phyloP scores from a whole-genome alignment of 2,113 vertebrate genomes.

The Ceratotherium simum region DNA sequence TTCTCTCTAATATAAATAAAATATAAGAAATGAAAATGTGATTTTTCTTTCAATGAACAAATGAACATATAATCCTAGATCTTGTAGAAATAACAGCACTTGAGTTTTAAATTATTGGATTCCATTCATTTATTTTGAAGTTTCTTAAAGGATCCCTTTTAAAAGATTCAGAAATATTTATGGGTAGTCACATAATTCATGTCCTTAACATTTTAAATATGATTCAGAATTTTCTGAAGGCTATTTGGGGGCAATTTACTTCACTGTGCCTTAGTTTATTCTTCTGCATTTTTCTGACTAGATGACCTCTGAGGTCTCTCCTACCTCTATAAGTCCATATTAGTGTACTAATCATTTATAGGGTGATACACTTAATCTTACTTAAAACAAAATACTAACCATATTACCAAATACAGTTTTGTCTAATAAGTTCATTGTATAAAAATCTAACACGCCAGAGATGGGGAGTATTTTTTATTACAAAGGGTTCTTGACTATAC shows the following conservation, averaged over 20 bases:
- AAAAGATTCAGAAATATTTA: slow-evolving; percentile 57
- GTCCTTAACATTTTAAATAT: slow-evolving; percentile 21
- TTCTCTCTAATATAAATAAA: slow-evolving; percentile 79
- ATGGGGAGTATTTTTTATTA: not conserved
- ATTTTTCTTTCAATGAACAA: slow-evolving; percentile 79
- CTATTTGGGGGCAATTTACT: not conserved
- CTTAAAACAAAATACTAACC: slow-evolving; percentile 7
- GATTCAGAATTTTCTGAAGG: not conserved
- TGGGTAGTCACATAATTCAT: slow-evolving; percentile 31
- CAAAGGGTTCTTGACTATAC: not conserved
- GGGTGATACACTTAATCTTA: not conserved
- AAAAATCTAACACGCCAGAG: slow-evolving; percentile 2
- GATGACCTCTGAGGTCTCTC: not conserved
- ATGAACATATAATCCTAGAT: slow-evolving; percentile 67
- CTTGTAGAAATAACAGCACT: slow-evolving; percentile 74
- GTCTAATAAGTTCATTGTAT: not conserved
- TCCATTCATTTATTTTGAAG: slow-evolving; percentile 74
- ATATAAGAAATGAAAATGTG: slow-evolving; percentile 82
- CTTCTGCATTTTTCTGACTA: not conserved
- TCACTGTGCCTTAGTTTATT: not conserved
- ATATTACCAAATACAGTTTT: not conserved
- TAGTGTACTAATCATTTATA: not conserved
- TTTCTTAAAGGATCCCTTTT: slow-evolving; percentile 54
- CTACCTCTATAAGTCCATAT: not conserved
- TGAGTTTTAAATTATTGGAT: slow-evolving; percentile 67